Conservation (phyloP, 2,888 invertebrate genomes). For the Rotaria socialis region DNA sequence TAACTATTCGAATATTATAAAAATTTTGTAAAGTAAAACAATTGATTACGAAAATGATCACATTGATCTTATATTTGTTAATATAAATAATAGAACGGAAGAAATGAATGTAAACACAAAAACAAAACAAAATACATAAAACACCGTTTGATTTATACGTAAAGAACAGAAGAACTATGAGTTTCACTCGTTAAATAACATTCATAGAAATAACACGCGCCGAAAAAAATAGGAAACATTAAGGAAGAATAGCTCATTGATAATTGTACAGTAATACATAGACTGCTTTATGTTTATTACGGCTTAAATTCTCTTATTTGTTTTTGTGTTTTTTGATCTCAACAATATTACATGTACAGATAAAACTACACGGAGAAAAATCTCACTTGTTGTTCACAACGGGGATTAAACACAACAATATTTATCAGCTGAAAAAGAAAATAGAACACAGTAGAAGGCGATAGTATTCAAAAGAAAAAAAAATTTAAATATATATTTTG, state of each 20-base stretch:
- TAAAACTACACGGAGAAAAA: not conserved
- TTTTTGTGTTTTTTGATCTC: not conserved
- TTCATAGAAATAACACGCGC: not conserved
- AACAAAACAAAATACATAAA: conserved; percentile 8
- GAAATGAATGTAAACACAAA: not conserved
- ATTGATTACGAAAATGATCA: not conserved
- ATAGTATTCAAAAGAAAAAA: not conserved
- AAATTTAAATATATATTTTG: too few relatives aligned
- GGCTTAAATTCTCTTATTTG: not conserved
- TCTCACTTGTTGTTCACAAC: conserved; percentile 9
- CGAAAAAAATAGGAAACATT: not conserved
- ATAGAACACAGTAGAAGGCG: not conserved
- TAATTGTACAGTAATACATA: not conserved
- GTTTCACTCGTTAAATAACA: not conserved
- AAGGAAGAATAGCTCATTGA: not conserved
- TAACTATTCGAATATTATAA: too few relatives aligned
- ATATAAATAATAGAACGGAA: not conserved
- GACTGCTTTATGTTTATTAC: not conserved
- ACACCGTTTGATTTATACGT: not conserved
- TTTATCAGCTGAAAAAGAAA: not conserved
- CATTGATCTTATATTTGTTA: not conserved
- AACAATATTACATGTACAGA: not conserved
- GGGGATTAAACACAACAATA: not conserved
- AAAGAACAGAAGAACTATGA: not conserved
- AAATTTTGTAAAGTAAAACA: too few relatives aligned